Base-by-base conservation (phyloP, 2,797 vertebrate species). In the Mormyrops boulengeri region DNA sequence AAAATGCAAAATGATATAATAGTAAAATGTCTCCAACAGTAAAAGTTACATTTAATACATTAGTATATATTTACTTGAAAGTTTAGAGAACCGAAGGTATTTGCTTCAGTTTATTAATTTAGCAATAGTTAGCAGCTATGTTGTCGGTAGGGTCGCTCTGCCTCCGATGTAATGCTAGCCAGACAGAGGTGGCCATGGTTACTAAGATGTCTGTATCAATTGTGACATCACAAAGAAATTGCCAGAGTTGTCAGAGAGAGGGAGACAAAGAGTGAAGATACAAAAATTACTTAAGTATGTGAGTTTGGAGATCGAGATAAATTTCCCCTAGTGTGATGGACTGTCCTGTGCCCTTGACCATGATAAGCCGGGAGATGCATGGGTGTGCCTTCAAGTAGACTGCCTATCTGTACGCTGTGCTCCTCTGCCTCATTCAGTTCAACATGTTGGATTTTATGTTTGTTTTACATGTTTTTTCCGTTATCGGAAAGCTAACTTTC, bases 181-280 rank as follows among this genome's bases (percentile, higher is more conserved):
- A 26, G 44, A 85, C 82, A 49, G 82, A 85, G 44, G 44, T 85
- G 82, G 22, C 22, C 44, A 30, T 52, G 82, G 44, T 85, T 85
- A 52, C n/a, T 52, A 52, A 85, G 9, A 52, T 85, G 44, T 22
- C n/a, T 47, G 82, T 85, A 85, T 50, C 19, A 50, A 6, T 50
- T 49, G 49, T 85, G n/a, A 85, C 82, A 49, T 49, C 44, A 50
- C 19, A 30, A 52, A 52, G 47, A 49, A 49, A 80, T 85, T 85
- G 44, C 82, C 44, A 49, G 44, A 50, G 82, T 85, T 85, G 82
- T 85, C 82, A 85, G 82, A 49, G 44, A 49, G 82, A 85, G 44
- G 82, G 49, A 80, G 73, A 80, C 73, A 80, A 44, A 80, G 73
- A 38, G 73, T 80, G 73, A 80, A 41, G 38, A 80, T 44, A 80